A percentile compares a stretch with the other conserved stretches of the same genome.
phyloP scores from a whole-genome alignment of 1,140 invertebrate genomes.

The Plectrocnemia conspersa region DNA sequence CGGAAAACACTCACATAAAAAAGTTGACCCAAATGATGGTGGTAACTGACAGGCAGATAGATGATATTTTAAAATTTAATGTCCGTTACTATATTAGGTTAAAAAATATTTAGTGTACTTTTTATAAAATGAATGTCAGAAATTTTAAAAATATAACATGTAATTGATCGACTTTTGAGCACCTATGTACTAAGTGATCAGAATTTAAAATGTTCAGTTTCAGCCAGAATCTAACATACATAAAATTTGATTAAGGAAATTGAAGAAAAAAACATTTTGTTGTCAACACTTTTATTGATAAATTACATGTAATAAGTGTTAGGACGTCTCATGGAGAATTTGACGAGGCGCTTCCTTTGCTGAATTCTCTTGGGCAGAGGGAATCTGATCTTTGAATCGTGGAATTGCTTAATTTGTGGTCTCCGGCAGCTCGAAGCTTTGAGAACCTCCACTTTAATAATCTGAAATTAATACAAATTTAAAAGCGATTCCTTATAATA shows the following conservation, averaged over 20 bases:
- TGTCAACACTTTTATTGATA: slow-evolving; percentile 11
- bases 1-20: too few species aligned
- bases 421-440: slow-evolving; percentile 83
- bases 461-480: slow-evolving; percentile 57
- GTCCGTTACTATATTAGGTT: too few species aligned
- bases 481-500: neutral
- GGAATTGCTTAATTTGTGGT: slow-evolving; percentile 96
- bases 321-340: slow-evolving; percentile 85
- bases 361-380: slow-evolving; percentile 92
- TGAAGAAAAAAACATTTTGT: slow-evolving; percentile 1
- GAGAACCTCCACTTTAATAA: slow-evolving; percentile 94
- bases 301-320: slow-evolving; percentile 87
- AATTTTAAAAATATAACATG: too few species aligned
- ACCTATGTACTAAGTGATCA: neutral
- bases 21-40: too few species aligned
- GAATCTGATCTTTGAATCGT: slow-evolving; percentile 93
- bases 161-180: too few species aligned
- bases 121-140: too few species aligned
- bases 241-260: neutral
- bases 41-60: too few species aligned
- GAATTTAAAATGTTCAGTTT: neutral
- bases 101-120: too few species aligned
- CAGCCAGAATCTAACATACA: neutral
- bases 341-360: slow-evolving; percentile 71
- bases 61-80: too few species aligned